Base-by-base conservation (phyloP, 1,140 invertebrate genomes). In the Campoletis sonorensis region DNA sequence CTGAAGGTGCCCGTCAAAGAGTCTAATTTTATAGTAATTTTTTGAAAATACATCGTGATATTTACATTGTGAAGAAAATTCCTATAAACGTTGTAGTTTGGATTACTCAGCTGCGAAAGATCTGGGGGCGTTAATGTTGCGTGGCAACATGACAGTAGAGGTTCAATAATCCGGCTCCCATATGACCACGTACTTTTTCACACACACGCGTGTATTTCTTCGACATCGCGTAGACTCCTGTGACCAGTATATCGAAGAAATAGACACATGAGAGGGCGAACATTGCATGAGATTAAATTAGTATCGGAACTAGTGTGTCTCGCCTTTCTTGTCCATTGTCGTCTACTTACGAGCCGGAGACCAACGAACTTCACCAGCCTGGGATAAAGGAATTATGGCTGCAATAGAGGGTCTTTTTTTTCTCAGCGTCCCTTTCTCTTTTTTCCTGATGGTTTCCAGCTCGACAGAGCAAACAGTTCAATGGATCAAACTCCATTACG, bases 281-380 rank as follows among this genome's bases (percentile, higher is more conserved):
- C 61, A 15, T n/a, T 11, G 61, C 33, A 68, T 81, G 78, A 79
- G 79, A 82, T 84, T 84, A 82, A 78, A 82, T 84, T 82, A 84
- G 81, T 84, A 80, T 84, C 79, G 81, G 40, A 54, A 75, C 72
- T n/a, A 15, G 72, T 54, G 21, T 49, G 1, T 54, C 45, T 27
- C 49, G 8, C 23, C 18, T 26, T 75, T 37, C 23, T 51, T 27
- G 15, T 68, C 70, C 45, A 80, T 84, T 84, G 81, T 84, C 76
- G 77, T 61, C 26, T 54, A 54, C 72, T 75, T 54, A 54, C 54
- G 10, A 18, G 4, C 30, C 67, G 23, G 67, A 54, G 49, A 54
- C 72, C 23, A 54, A 75, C 49, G 72, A 75, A 75, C 72, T 75
- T 75, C 54, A 49, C 49, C 72, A 26, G 45, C 21, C 49, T 75